Evolutionary conservation across 2,113 vertebrate species (phyloP).

Genomic region (Caretta caretta): DNA sequence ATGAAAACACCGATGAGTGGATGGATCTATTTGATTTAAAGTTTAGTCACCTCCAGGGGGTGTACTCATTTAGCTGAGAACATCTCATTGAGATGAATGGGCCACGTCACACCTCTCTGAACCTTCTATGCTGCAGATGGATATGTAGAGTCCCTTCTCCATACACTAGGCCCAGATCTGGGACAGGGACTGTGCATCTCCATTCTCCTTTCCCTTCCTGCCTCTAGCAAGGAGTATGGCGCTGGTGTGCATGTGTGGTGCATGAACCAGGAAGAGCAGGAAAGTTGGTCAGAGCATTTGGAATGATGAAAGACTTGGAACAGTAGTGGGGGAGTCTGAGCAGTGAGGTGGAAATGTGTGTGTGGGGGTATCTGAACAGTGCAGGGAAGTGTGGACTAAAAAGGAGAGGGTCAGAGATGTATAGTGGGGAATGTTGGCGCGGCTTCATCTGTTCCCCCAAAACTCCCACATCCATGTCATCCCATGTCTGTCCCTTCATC

Average conservation of each 20-base stretch:
- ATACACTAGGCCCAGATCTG: not conserved
- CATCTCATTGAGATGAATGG: not conserved
- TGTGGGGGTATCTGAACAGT: not conserved
- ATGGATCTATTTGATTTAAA: not conserved
- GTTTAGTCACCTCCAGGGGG: not conserved
- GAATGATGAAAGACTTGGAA: not conserved
- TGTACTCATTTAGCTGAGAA: not conserved
- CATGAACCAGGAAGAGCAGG: not conserved
- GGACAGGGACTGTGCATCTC: not conserved
- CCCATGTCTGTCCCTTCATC: not conserved
- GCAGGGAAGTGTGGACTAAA: not conserved
- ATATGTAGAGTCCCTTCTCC: not conserved
- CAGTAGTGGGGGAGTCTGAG: not conserved
- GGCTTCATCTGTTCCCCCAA: not conserved
- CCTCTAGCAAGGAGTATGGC: not conserved
- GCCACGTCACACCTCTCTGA: not conserved
- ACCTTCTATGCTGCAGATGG: not conserved
- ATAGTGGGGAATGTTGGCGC: not conserved
- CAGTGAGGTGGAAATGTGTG: not conserved
- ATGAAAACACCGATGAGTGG: not conserved
- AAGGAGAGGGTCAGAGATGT: not conserved
- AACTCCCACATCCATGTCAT: not conserved
- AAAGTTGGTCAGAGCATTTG: not conserved
- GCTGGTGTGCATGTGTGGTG: too few relatives aligned
- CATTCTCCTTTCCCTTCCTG: not conserved